Evolutionary conservation across 2,797 vertebrate species (phyloP), one percentile per base, ranked within the genome.

Genomic region (Antrozous pallidus): DNA sequence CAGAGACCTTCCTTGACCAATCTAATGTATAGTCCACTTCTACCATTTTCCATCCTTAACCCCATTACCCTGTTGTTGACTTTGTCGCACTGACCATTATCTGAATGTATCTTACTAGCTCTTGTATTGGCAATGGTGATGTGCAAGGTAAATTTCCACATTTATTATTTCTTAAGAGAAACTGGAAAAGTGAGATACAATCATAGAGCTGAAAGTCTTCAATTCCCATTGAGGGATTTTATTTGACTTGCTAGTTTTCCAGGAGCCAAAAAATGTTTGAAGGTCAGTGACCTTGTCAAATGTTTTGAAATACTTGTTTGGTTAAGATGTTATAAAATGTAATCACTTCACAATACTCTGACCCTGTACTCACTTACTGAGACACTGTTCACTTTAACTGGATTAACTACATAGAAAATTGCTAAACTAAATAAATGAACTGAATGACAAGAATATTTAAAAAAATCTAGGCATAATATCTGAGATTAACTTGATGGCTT

Each of bases 261-360:
- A 90, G 38, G 69, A 93, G 63, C 3, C 36, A 83, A 92, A 80
- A 81, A n/a, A 79, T 63, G 13, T 90, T 75, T 95, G 90, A 86
- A 88, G 33, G 70, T 88, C 49, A 92, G 40, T 54, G 38, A 78
- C 74, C 56, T 81, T 91, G 45, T 92, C 58, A 82, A 90, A 86
- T 83, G 20, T 86, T 90, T 89, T 71, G 33, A 81, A 87, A 63
- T 69, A 73, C 71, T 92, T 69, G n/a, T 93, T 93, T 92, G 65
- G 49, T 88, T 89, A 94, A 91, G 70, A 86, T 73, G 83, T 92
- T 95, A 75, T 40, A 77, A 84, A 95, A 94, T 88, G 16, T 83
- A 88, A 96, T 69, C 47, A 79, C 4, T 91, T 31, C 54, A 75
- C 11, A 45, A 70, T 91, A 75, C 31, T 58, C 56, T 82, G 90